phyloP scores from a whole-genome alignment of 2,113 vertebrate species.

The Thomomys bottae region DNA sequence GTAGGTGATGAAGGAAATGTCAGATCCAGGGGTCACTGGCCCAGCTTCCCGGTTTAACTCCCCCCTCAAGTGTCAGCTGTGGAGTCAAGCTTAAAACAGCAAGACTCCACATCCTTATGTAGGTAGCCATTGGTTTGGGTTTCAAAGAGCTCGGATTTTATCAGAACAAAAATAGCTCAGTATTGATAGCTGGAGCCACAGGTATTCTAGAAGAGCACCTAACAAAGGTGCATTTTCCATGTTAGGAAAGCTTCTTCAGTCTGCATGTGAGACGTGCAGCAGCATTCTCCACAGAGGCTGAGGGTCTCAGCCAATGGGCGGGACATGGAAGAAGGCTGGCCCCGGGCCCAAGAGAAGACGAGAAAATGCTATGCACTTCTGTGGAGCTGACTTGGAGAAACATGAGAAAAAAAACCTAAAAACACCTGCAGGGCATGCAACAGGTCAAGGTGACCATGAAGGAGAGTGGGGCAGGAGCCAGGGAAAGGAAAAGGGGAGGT shows the following conservation, averaged over 20 bases:
- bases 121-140: not conserved
- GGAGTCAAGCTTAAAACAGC: not conserved
- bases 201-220: not conserved
- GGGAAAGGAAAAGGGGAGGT: accelerated
- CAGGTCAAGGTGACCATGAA: not conserved
- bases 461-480: no score
- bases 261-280: not conserved
- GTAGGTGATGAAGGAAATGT: not conserved
- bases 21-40: not conserved
- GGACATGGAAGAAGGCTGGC: not conserved
- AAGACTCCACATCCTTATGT: not conserved
- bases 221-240: not conserved
- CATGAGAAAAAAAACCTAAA: not conserved
- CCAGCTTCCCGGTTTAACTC: no score
- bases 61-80: not conserved
- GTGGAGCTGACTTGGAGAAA: no score
- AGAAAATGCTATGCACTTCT: accelerated
- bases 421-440: not conserved
- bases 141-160: not conserved
- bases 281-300: not conserved
- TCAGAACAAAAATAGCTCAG: not conserved
- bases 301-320: no score
- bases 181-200: not conserved
- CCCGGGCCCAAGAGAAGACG: accelerated
- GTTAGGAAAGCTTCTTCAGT: not conserved